phyloP scores from a whole-genome alignment of 2,113 vertebrate species.

The Neogale vison region DNA sequence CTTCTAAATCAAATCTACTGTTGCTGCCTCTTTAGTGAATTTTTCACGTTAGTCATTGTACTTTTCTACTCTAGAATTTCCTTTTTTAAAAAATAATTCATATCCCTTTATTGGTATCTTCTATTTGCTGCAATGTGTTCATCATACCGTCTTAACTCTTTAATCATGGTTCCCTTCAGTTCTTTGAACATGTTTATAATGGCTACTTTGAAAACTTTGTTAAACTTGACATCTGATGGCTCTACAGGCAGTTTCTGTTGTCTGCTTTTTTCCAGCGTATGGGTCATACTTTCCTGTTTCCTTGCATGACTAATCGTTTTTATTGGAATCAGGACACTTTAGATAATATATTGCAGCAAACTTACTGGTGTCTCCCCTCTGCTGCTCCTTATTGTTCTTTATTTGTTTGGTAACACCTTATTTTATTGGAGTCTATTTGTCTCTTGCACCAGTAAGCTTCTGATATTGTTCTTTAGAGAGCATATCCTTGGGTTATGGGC shows the following conservation, averaged over 20 bases:
- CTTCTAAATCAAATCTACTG: neutral
- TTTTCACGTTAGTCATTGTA: neutral
- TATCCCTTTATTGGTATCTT: neutral
- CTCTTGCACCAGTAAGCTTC: neutral
- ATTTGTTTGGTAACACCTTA: neutral
- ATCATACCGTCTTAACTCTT: neutral
- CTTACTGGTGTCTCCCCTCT: neutral
- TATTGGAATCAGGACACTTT: neutral
- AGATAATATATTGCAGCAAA: neutral
- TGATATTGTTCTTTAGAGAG: neutral
- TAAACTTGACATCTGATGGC: neutral
- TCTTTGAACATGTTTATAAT: neutral
- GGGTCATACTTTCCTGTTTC: constrained; percentile 8
- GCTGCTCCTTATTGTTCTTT: neutral
- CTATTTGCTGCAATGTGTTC: neutral
- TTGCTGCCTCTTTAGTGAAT: neutral
- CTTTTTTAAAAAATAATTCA: neutral
- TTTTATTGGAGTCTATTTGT: neutral
- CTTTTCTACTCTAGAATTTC: neutral
- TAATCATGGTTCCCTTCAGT: neutral
- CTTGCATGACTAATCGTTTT: constrained; percentile 28
- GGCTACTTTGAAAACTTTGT: neutral
- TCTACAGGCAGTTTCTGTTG: neutral
- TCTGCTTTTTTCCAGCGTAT: neutral
- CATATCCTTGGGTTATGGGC: neutral